Percentiles rank a stretch among this genome's conserved stretches.
phyloP scores from a whole-genome alignment of 1,140 invertebrate species.

The Drosophila navojoa region DNA sequence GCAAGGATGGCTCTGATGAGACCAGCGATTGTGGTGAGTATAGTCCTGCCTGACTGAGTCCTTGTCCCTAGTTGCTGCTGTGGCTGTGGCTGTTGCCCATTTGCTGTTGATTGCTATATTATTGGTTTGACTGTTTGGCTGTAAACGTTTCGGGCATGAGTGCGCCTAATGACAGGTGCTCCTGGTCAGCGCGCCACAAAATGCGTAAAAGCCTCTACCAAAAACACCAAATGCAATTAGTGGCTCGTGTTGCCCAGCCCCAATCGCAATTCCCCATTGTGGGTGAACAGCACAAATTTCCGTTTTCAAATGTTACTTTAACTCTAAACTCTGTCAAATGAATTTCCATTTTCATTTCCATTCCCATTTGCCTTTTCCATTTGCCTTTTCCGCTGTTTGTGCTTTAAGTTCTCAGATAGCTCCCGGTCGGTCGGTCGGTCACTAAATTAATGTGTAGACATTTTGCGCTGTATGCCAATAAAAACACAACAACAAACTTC shows the following conservation, averaged over 20 bases:
- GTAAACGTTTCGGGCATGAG: slow-evolving; percentile 47
- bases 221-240: slow-evolving; percentile 77
- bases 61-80: not conserved
- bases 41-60: not conserved
- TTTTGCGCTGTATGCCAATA: slow-evolving; percentile 44
- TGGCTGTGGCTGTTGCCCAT: slow-evolving; percentile 4
- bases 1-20: slow-evolving; percentile 89
- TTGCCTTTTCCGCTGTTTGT: slow-evolving; percentile 12
- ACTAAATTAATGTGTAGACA: slow-evolving; percentile 68
- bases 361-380: not conserved
- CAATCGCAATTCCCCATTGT: slow-evolving; percentile 2
- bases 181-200: slow-evolving; percentile 38
- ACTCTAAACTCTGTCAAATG: slow-evolving; percentile 34
- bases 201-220: slow-evolving; percentile 46
- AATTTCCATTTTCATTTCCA: slow-evolving; percentile 33
- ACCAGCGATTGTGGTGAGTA: slow-evolving; percentile 85
- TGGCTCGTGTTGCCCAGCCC: slow-evolving; percentile 34
- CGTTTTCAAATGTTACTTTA: slow-evolving; percentile 24
- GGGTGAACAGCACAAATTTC: slow-evolving; percentile 23
- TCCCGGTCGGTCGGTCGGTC: slow-evolving; percentile 12
- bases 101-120: slow-evolving; percentile 71
- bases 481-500: slow-evolving; percentile 27
- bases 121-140: slow-evolving; percentile 71
- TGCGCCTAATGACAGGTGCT: slow-evolving; percentile 69
- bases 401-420: slow-evolving; percentile 10